Percentiles rank a stretch among this genome's conserved stretches.
phyloP scores from a whole-genome alignment of 2,113 vertebrate genomes.

The Acanthochromis polyacanthus region DNA sequence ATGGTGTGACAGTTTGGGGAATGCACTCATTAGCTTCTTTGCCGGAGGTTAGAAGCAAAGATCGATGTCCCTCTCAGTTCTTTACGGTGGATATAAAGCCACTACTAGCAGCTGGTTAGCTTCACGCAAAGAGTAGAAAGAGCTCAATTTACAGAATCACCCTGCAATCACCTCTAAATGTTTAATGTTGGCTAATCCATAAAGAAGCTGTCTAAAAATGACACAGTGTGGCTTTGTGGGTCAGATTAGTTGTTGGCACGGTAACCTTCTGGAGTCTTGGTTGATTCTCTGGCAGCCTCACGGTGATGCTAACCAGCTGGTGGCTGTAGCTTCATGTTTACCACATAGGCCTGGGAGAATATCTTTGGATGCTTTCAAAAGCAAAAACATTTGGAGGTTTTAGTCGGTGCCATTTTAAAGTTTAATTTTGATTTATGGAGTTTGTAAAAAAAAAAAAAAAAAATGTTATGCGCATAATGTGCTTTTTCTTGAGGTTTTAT shows the following conservation, averaged over 20 bases:
- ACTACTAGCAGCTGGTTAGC: background rate
- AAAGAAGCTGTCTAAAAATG: background rate
- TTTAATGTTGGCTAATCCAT: background rate
- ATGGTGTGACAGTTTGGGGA: background rate
- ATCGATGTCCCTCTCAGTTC: background rate
- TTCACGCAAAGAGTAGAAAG: background rate
- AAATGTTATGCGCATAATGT: background rate
- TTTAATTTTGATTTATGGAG: background rate
- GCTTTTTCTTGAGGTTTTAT: background rate
- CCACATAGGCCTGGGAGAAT: background rate
- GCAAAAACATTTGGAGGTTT: background rate
- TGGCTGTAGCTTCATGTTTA: background rate
- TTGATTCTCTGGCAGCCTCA: background rate
- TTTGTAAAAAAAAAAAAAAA: background rate
- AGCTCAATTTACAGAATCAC: background rate
- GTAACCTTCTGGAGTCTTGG: background rate
- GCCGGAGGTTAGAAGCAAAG: background rate
- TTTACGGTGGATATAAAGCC: background rate
- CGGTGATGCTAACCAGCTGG: background rate
- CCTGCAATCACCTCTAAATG: background rate
- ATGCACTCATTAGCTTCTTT: background rate
- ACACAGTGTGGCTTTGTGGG: background rate
- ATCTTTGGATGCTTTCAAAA: background rate
- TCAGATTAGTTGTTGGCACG: conserved; percentile 2
- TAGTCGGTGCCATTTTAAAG: background rate